These are phyloP conservation scores for Eristalis tenax DNA, from an alignment of 2,888 invertebrate species.

Conservation along the genomic window DNA sequence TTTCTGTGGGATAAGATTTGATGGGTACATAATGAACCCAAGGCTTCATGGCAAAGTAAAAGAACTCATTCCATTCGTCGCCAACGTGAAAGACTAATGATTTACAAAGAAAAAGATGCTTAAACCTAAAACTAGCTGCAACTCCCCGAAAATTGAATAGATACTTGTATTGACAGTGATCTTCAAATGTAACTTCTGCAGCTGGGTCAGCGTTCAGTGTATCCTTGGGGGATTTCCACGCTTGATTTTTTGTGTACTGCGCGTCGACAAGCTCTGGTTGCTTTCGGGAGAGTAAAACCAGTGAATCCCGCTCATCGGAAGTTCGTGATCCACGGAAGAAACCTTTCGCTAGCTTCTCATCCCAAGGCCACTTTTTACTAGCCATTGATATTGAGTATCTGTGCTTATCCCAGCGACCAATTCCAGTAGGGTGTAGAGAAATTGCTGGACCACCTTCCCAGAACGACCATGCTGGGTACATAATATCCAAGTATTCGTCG, in stretches of 20 bases:
- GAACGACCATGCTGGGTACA: conserved; percentile 98
- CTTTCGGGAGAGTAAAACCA: conserved; percentile 90
- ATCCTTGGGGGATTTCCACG: conserved; percentile 98
- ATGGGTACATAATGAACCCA: conserved; percentile 98
- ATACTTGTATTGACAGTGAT: conserved; percentile 96
- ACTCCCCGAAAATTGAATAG: conserved; percentile 98
- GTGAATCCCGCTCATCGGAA: conserved; percentile 92
- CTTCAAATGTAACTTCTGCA: conserved; percentile 91
- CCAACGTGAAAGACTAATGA: conserved; percentile 97
- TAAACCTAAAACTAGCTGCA: conserved; percentile 97
- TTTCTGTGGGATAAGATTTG: conserved; percentile 85
- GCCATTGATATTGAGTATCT: conserved; percentile 87
- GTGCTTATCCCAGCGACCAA: conserved; percentile 96
- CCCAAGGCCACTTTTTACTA: conserved; percentile 88
- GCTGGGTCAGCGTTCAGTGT: conserved; percentile 93
- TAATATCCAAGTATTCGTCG: conserved; percentile 91
- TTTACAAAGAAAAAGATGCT: conserved; percentile 95
- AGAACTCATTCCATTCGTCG: conserved; percentile 96
- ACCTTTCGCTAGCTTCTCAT: conserved; percentile 86
- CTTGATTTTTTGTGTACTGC: conserved; percentile 98
- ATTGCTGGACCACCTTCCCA: conserved; percentile 99
- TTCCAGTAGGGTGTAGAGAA: conserved; percentile 93
- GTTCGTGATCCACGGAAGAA: conserved; percentile 98
- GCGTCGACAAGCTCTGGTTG: conserved; percentile 92
- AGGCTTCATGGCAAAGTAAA: conserved; percentile 93